Evolutionary conservation across 2,113 vertebrate genomes (phyloP).

Genomic region (Silurus asotus): DNA sequence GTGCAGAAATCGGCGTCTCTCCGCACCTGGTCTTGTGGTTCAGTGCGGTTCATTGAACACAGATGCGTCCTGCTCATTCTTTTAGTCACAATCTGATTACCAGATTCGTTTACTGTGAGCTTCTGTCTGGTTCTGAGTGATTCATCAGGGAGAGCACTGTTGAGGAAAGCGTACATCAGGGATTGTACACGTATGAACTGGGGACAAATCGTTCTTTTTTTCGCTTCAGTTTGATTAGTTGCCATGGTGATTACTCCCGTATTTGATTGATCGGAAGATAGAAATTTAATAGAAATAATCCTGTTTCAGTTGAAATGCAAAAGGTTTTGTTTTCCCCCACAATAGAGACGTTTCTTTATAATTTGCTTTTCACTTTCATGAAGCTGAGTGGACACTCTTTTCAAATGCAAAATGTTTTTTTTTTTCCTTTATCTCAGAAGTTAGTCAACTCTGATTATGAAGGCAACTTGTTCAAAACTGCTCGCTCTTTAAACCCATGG

Average conservation of each 20-base stretch:
- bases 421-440: background rate
- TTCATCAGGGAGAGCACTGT: background rate
- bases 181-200: background rate
- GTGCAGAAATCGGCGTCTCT: background rate
- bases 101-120: constrained; percentile 3
- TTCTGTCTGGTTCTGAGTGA: constrained; percentile 16
- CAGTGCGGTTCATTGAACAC: constrained; percentile 28
- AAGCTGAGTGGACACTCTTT: background rate
- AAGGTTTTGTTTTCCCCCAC: background rate
- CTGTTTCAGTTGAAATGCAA: too few species aligned
- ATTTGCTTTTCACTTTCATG: background rate
- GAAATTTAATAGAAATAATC: background rate
- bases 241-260: background rate
- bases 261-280: background rate
- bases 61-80: constrained; percentile 42
- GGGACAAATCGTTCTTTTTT: background rate
- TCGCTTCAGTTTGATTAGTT: background rate
- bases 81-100: constrained; percentile 39
- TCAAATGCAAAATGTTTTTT: background rate
- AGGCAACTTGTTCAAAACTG: too few species aligned
- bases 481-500: background rate
- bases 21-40: constrained; percentile 38
- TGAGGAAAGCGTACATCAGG: background rate
- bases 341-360: background rate
- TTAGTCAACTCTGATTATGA: background rate